Evolutionary conservation across 2,113 vertebrate genomes (phyloP).

Genomic region (Nymphicus hollandicus): DNA sequence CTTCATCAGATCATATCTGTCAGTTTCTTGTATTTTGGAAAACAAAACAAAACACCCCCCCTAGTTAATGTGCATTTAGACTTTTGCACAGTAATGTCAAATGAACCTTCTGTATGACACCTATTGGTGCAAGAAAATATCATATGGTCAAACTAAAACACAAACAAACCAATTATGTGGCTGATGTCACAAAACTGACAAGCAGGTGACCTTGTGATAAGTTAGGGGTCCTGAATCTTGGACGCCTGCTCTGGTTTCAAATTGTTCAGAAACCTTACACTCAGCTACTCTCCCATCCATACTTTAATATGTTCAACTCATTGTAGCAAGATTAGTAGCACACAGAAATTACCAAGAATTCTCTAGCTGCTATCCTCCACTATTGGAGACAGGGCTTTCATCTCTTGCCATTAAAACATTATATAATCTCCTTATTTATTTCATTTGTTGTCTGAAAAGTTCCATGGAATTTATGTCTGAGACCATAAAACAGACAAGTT

Average conservation of each 20-base stretch:
- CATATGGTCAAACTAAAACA: neutral
- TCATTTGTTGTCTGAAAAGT: neutral
- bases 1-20: neutral
- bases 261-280: neutral
- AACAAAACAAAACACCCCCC: neutral
- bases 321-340: neutral
- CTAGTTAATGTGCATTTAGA: neutral
- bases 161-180: neutral
- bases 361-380: neutral
- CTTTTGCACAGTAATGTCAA: neutral
- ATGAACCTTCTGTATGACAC: neutral
- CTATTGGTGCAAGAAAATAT: neutral
- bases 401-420: neutral
- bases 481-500: neutral
- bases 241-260: neutral
- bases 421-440: neutral
- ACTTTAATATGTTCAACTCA: neutral
- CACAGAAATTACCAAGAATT: neutral
- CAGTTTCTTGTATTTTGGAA: neutral
- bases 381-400: neutral
- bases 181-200: neutral
- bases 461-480: neutral
- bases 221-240: fast-evolving
- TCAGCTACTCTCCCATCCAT: neutral
- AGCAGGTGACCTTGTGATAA: neutral